Percentiles rank a stretch among this genome's conserved stretches.
Evolutionary conservation across 2,888 invertebrate species (phyloP).

Genomic region (Octonoba sinensis): DNA sequence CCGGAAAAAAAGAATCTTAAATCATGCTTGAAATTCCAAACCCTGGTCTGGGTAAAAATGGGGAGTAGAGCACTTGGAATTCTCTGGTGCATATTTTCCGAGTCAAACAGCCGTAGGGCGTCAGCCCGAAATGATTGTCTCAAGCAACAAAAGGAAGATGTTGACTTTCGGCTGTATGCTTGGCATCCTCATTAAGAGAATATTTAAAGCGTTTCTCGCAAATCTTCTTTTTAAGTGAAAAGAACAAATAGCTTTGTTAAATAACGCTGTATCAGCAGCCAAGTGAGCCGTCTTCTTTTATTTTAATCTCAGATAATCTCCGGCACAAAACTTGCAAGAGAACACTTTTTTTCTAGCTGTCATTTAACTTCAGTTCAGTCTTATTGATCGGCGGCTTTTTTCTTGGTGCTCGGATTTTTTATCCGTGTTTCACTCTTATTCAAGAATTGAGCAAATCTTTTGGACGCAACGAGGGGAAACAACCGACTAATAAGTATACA

Average conservation of each 20-base stretch:
- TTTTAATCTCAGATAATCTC: conserved; percentile 64
- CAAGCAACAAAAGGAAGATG: conserved; percentile 60
- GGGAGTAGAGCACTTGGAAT: conserved; percentile 50
- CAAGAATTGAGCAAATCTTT: conserved; percentile 53
- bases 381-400: conserved; percentile 48
- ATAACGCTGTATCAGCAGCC: conserved; percentile 55
- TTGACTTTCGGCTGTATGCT: conserved; percentile 52
- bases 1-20: conserved; percentile 47
- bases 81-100: conserved; percentile 62
- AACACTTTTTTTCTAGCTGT: conserved; percentile 15
- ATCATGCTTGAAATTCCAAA: conserved; percentile 62
- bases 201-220: conserved; percentile 59
- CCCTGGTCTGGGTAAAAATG: conserved; percentile 56
- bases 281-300: conserved; percentile 63
- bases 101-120: conserved; percentile 58
- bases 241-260: conserved; percentile 64
- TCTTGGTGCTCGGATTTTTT: conserved; percentile 24
- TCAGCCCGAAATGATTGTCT: conserved; percentile 57
- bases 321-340: conserved; percentile 33
- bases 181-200: conserved; percentile 59
- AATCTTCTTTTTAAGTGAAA: conserved; percentile 62
- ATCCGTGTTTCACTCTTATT: conserved; percentile 22
- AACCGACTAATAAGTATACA: conserved; percentile 35
- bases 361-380: conserved; percentile 56
- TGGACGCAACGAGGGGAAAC: conserved; percentile 35